These are phyloP conservation scores for Pogonomyrmex barbatus DNA, from an alignment of 1,140 invertebrate species.

Conservation along the genomic window DNA sequence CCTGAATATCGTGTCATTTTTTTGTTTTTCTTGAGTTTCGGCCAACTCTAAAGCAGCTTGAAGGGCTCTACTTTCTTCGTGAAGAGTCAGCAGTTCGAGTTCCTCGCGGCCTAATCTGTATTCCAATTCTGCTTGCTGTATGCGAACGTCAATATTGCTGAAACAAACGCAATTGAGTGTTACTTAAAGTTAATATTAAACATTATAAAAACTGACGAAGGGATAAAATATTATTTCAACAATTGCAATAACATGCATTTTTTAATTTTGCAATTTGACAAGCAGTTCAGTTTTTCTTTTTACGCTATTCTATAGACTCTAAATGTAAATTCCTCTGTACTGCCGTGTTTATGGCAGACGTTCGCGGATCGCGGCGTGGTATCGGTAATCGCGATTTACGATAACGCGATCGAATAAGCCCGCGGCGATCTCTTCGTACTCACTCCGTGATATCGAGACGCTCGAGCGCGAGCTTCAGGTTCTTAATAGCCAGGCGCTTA, in stretches of 20 bases:
- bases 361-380: background rate
- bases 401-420: slow-evolving; percentile 26
- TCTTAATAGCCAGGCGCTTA: slow-evolving; percentile 91
- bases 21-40: slow-evolving; percentile 85
- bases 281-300: background rate
- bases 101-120: slow-evolving; percentile 95
- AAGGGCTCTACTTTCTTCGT: slow-evolving; percentile 93
- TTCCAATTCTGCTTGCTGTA: slow-evolving; percentile 95
- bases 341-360: slow-evolving; percentile 1
- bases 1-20: slow-evolving; percentile 89
- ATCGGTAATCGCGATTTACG: slow-evolving; percentile 33
- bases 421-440: slow-evolving; percentile 78
- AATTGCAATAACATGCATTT: background rate
- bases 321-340: background rate
- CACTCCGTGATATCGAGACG: slow-evolving; percentile 93
- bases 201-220: background rate
- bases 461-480: slow-evolving; percentile 91
- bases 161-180: slow-evolving; percentile 69
- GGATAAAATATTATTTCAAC: slow-evolving; percentile 12
- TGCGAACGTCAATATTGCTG: slow-evolving; percentile 95
- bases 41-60: slow-evolving; percentile 92
- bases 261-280: background rate
- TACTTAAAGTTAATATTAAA: background rate
- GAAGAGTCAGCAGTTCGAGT: slow-evolving; percentile 92
- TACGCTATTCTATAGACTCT: background rate